Percentiles rank a stretch among this genome's conserved stretches.
Evolutionary conservation across 92 coral and sea anemone species (phyloP).

Genomic region (Palythoa heliodiscus): DNA sequence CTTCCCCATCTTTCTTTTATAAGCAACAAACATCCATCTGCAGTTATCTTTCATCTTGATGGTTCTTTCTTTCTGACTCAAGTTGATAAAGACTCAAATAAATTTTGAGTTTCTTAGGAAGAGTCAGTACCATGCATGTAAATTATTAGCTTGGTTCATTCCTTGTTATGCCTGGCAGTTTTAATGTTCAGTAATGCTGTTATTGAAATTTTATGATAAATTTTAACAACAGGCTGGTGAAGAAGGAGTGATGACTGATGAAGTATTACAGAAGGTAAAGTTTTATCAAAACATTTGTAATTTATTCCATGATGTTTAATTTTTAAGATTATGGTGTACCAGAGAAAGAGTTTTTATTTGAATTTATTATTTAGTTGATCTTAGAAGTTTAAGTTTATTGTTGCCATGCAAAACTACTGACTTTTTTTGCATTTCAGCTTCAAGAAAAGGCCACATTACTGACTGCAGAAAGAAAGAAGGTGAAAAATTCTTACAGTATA

Average conservation of each 20-base stretch:
- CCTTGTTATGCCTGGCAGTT: too few species aligned
- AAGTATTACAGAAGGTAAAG: conserved; percentile 91
- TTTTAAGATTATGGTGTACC: too few species aligned
- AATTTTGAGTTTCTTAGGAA: too few species aligned
- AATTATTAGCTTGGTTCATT: too few species aligned
- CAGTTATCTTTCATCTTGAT: too few species aligned
- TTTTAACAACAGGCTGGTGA: conserved; percentile 77
- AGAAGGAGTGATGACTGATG: conserved; percentile 96
- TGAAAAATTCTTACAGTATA: background rate
- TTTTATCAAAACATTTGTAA: background rate
- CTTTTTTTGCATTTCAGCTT: conserved; percentile 61
- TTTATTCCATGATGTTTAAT: background rate
- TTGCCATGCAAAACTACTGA: background rate
- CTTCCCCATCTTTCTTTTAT: too few species aligned
- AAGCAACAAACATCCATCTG: too few species aligned
- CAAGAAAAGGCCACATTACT: conserved; percentile 99
- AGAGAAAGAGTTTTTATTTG: background rate
- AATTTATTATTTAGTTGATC: background rate
- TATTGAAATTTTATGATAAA: background rate
- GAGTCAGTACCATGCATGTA: too few species aligned
- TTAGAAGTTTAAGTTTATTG: background rate
- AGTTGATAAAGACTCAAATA: too few species aligned
- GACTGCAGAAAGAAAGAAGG: conserved; percentile 93
- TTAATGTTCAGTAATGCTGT: too few species aligned
- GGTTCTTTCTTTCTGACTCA: too few species aligned